Evolutionary conservation across 2,797 vertebrate genomes (phyloP).

Genomic region (Parambassis ranga): DNA sequence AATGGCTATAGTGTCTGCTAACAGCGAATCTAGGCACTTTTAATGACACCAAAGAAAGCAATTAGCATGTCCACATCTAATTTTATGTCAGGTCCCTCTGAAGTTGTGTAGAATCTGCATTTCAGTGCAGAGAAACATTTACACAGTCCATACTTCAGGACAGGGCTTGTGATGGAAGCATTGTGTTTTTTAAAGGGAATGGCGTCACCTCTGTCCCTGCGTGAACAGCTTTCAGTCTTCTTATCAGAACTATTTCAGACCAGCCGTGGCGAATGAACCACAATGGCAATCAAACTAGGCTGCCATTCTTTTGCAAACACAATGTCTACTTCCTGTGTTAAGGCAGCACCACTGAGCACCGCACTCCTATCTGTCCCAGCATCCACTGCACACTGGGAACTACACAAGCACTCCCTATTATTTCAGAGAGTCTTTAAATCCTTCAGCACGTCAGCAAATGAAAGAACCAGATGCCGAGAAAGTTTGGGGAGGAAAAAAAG

Average conservation of each 20-base stretch:
- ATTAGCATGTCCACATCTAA: too few species aligned
- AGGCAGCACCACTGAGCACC: background rate
- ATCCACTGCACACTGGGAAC: background rate
- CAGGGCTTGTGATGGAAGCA: background rate
- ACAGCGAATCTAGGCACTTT: too few species aligned
- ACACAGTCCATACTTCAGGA: background rate
- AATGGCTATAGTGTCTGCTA: too few species aligned
- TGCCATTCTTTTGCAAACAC: constrained; percentile 51
- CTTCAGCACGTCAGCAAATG: background rate
- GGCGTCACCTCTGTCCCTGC: background rate
- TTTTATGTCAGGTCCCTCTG: too few species aligned
- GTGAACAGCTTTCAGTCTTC: background rate
- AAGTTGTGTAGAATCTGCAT: too few species aligned
- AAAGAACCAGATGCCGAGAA: constrained; percentile 24
- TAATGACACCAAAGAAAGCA: too few species aligned
- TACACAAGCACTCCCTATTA: background rate
- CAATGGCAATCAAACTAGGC: background rate
- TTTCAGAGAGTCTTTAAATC: constrained; percentile 31
- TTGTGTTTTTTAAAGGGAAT: constrained; percentile 8
- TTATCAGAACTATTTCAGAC: background rate
- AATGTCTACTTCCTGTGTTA: constrained; percentile 51
- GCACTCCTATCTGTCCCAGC: background rate
- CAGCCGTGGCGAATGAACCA: background rate
- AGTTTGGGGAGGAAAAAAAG: background rate
- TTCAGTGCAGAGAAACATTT: too few species aligned